Base-by-base conservation (phyloP, 2,888 invertebrate species). In the Proisotoma minuta region DNA sequence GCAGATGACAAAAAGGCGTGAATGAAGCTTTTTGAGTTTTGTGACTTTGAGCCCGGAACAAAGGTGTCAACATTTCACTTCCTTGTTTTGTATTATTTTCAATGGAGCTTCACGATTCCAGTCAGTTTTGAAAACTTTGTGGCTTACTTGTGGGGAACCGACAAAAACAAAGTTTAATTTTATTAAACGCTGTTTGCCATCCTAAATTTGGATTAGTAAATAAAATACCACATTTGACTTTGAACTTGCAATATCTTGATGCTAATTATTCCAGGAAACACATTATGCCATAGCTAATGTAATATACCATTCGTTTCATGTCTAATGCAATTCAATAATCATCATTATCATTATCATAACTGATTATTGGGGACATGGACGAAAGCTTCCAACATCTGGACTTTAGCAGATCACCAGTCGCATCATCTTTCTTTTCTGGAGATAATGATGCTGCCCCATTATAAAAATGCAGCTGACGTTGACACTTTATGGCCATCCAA, bases 1-100 rank as follows among this genome's bases (percentile, higher is more conserved):
- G 39, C 53, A 54, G 24, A 54, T 54, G 53, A 28, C 34, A 22
- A 20, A 34, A 54, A 54, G 53, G 53, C 53, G 53, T 54, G 53
- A 54, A 54, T 43, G 43, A 43, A 43, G 20, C 5, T 15, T 20
- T 43, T 15, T 43, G 43, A 43, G 34, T 34, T 10, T 10, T 34
- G 15, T 15, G 34, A 34, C 8, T 34, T 15, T 15, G 15, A 34
- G 8, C 34, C 34, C 8, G 34, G 34, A 34, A 34, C 34, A 34
- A 34, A 34, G 34, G 34, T 34, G 34, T 34, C 34, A 34, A 34
- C 34, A 34, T 34, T n/a, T n/a, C n/a, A n/a, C n/a, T n/a, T n/a
- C n/a, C n/a, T n/a, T n/a, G n/a, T n/a, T n/a, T n/a, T n/a, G n/a
- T n/a, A n/a, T n/a, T n/a, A n/a, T n/a, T n/a, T n/a, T n/a, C n/a